Percentiles rank a stretch among this genome's conserved stretches.
These are phyloP conservation scores for Babyrousa celebensis DNA, from an alignment of 2,797 vertebrate genomes.

Conservation along the genomic window DNA sequence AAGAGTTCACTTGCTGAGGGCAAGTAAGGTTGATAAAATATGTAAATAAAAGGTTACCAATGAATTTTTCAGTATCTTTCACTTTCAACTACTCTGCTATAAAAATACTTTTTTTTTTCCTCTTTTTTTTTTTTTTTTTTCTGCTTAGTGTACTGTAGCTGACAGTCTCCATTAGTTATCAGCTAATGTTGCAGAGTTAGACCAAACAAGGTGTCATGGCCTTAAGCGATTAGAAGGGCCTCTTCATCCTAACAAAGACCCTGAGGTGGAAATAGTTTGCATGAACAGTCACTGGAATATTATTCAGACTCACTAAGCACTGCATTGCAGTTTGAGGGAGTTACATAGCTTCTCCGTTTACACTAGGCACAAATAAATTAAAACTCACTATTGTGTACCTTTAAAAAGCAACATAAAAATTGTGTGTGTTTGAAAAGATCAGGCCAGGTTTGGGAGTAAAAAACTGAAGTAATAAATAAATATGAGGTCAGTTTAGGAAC, in stretches of 20 bases:
- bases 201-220: slow-evolving; percentile 72
- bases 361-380: slow-evolving; percentile 69
- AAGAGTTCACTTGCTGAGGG: not conserved
- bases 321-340: slow-evolving; percentile 69
- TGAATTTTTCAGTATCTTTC: slow-evolving; percentile 67
- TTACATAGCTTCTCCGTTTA: slow-evolving; percentile 56
- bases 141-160: not conserved
- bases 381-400: slow-evolving; percentile 82
- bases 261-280: slow-evolving; percentile 85
- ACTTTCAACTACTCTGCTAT: slow-evolving; percentile 71
- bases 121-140: slow-evolving; percentile 56
- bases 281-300: slow-evolving; percentile 73
- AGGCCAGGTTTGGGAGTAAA: slow-evolving; percentile 85
- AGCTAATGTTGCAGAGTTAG: slow-evolving; percentile 82
- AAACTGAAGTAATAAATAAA: slow-evolving; percentile 89
- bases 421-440: slow-evolving; percentile 78
- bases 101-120: slow-evolving; percentile 18
- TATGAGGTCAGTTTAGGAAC: slow-evolving; percentile 88
- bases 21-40: slow-evolving; percentile 49
- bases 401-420: slow-evolving; percentile 83
- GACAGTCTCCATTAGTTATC: slow-evolving; percentile 87
- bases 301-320: slow-evolving; percentile 69
- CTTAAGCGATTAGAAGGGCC: slow-evolving; percentile 73
- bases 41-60: slow-evolving; percentile 47
- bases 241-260: slow-evolving; percentile 85